These are phyloP conservation scores for Potamarius usumacintae DNA, from an alignment of 2,113 vertebrate genomes.

Conservation along the genomic window DNA sequence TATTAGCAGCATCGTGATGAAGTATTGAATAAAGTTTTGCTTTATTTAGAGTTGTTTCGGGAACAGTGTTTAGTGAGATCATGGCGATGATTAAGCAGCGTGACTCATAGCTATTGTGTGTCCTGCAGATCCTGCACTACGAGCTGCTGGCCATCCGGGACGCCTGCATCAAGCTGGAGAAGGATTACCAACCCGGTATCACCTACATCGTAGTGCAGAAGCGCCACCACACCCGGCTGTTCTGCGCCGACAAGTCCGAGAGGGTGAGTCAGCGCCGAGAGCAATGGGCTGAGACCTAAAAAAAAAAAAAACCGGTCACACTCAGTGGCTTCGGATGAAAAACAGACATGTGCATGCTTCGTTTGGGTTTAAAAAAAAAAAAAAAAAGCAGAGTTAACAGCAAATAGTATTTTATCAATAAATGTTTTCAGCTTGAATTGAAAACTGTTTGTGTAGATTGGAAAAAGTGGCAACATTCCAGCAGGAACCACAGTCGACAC, in stretches of 20 bases:
- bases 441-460: slow-evolving; percentile 76
- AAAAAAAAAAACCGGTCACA: neutral
- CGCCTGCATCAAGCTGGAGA: slow-evolving; percentile 98
- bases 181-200: slow-evolving; percentile 98
- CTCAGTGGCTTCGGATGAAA: too few species aligned
- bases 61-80: neutral
- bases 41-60: neutral
- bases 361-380: neutral
- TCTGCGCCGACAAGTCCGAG: slow-evolving; percentile 97
- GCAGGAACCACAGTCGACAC: slow-evolving; percentile 98
- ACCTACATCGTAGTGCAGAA: slow-evolving; percentile 99
- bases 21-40: too few species aligned
- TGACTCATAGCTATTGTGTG: neutral
- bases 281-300: neutral
- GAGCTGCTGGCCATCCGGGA: slow-evolving; percentile 96
- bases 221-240: slow-evolving; percentile 94
- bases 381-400: too few species aligned
- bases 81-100: neutral
- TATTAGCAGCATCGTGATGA: neutral
- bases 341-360: neutral
- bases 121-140: slow-evolving; percentile 74
- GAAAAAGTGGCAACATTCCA: slow-evolving; percentile 98
- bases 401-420: neutral
- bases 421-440: neutral
- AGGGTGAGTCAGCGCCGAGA: slow-evolving; percentile 74